Conservation (phyloP, 2,888 invertebrate species). For the Zygothrica quintamaculata region DNA sequence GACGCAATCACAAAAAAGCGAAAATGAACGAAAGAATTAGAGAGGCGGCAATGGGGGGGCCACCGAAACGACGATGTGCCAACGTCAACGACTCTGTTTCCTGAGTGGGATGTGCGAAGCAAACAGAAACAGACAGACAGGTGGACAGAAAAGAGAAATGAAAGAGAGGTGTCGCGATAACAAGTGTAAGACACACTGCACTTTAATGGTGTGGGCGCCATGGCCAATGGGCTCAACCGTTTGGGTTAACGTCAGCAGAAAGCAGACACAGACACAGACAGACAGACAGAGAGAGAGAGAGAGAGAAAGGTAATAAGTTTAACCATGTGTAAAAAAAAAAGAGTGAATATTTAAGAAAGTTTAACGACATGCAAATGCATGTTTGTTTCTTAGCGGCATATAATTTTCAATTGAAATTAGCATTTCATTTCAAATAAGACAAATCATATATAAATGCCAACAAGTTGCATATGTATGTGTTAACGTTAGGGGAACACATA, state of each 20-base stretch:
- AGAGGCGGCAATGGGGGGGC: no score
- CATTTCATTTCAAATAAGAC: no score
- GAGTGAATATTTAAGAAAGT: constrained; percentile 7
- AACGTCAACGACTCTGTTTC: constrained; percentile 47
- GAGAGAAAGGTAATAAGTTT: no score
- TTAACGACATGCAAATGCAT: no score
- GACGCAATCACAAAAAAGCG: background rate
- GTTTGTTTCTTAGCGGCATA: no score
- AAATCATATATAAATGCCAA: no score
- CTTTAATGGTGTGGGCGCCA: constrained; percentile 27
- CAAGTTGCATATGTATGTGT: no score
- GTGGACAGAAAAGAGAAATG: background rate
- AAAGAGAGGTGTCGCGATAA: constrained; percentile 13
- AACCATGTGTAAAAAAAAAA: no score
- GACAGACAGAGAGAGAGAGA: background rate
- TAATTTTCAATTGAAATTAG: no score
- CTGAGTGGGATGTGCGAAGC: constrained; percentile 29
- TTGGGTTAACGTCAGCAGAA: constrained; percentile 40
- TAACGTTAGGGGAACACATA: no score
- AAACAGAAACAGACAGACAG: background rate
- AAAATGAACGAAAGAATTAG: background rate
- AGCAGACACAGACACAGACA: no score
- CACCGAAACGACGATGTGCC: constrained; percentile 48
- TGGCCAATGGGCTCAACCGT: constrained; percentile 46
- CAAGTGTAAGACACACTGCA: constrained; percentile 11